Conservation (phyloP, 2,888 invertebrate genomes). For the Drosophila imparisetae region DNA sequence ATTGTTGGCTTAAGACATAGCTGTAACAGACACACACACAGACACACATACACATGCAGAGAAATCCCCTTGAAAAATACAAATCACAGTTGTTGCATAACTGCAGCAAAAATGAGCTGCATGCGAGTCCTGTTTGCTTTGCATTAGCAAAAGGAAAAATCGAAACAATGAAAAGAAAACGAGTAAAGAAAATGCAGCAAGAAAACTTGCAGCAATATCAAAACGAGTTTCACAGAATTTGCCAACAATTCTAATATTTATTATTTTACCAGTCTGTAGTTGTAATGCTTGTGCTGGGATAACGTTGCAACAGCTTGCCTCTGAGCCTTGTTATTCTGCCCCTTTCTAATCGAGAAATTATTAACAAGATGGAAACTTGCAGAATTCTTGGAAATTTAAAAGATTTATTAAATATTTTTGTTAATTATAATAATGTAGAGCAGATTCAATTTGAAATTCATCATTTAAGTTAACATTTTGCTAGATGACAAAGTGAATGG, state of each 20-base stretch:
- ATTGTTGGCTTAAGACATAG: conserved; percentile 62
- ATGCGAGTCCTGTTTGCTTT: conserved; percentile 37
- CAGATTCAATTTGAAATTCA: neutral
- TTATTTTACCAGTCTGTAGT: neutral
- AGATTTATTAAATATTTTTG: neutral
- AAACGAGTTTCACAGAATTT: neutral
- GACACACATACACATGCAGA: too few species aligned
- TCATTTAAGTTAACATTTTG: neutral
- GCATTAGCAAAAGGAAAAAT: conserved; percentile 21
- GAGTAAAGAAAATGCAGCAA: conserved; percentile 4
- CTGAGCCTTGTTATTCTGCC: neutral
- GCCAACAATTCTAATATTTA: conserved; percentile 3
- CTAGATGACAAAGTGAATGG: conserved; percentile 1
- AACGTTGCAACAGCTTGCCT: neutral
- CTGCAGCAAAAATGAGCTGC: conserved; percentile 60
- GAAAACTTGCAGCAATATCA: neutral
- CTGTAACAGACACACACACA: conserved; percentile 15
- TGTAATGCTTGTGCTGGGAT: neutral
- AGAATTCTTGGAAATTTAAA: neutral
- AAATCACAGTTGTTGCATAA: conserved; percentile 75
- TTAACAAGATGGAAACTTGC: neutral
- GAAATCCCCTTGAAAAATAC: conserved; percentile 16
- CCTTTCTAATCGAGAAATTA: neutral
- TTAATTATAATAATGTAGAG: too few species aligned
- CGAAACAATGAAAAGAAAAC: neutral